Evolutionary conservation across 2,888 invertebrate genomes (phyloP), one percentile per base, ranked within the genome.

Genomic region (Campaea margaritaria): DNA sequence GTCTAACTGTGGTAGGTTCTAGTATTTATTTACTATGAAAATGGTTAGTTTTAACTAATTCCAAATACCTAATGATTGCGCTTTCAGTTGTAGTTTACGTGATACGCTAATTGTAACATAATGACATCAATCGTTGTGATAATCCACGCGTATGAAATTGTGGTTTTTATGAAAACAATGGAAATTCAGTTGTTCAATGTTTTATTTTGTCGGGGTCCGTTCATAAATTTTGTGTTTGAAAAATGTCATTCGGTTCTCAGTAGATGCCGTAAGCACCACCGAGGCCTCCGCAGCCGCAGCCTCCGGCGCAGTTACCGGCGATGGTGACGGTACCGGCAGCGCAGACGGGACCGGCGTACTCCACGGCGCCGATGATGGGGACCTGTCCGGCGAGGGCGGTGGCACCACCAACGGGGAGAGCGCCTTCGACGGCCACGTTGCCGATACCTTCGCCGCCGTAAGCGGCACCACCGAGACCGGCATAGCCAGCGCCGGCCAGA

Each of bases 321-420:
- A 80, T 75, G 39, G 75, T 64, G 42, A 81, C 78, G 16, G 60
- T 51, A 14, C 79, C 81, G 34, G 59, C 65, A 15, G 82, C 75
- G 31, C 74, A 70, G 16, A 80, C 73, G 3, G 67, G 64, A 14
- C 81, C 81, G 34, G 57, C 61, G 63, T 76, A 81, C 53, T 72
- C 57, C 5, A 80, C 76, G 2, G 69, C 65, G 14, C 80, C 81
- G 45, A 72, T 62, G 62, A 79, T 77, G 47, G 81, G 82, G 44
- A 82, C 78, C 64, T 70, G 70, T 42, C 74, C 82, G 14, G 63
- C 64, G 54, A 73, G 61, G 12, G 60, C 57, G 53, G 81, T 78
- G 50, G 67, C 61, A 31, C 82, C 81, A 38, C 62, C 56, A 15
- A 79, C 73, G 55, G 73, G 72, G 47, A 72, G 66, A 48, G 68